Evolutionary conservation across 2,888 invertebrate species (phyloP).

Genomic region (Thecocarcelia acutangulata): DNA sequence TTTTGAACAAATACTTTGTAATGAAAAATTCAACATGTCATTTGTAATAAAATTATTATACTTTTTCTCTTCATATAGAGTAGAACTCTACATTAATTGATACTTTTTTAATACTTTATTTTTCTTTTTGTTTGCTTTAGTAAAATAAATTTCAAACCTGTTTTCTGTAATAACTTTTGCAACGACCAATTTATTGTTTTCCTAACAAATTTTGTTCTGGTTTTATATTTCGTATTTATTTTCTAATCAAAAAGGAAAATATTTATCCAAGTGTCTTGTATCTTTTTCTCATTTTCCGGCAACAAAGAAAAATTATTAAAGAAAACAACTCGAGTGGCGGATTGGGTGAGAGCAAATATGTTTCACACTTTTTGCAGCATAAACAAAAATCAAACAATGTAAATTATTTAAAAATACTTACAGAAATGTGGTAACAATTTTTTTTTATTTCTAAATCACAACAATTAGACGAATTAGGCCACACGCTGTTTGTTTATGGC

Average conservation of each 20-base stretch:
- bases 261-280: constrained; percentile 44
- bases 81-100: constrained; percentile 3
- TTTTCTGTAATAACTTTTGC: constrained; percentile 62
- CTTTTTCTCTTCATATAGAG: not conserved
- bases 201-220: constrained; percentile 17
- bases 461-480: constrained; percentile 72
- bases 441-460: constrained; percentile 68
- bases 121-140: constrained; percentile 37
- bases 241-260: constrained; percentile 44
- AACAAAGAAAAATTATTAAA: not conserved
- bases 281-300: constrained; percentile 10
- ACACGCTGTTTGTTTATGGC: constrained; percentile 71
- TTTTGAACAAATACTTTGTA: no score
- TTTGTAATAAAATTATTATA: constrained; percentile 39
- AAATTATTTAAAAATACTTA: constrained; percentile 36
- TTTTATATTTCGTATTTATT: constrained; percentile 8
- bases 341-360: constrained; percentile 54
- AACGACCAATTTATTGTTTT: constrained; percentile 39
- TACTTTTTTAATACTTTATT: constrained; percentile 21
- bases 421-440: constrained; percentile 63
- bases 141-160: constrained; percentile 62
- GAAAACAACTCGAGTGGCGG: constrained; percentile 24
- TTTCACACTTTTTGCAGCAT: constrained; percentile 59
- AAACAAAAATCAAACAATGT: constrained; percentile 19
- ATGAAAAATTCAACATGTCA: constrained; percentile 27